phyloP scores from a whole-genome alignment of 2,797 vertebrate genomes.

The Scomberomorus guttatus region DNA sequence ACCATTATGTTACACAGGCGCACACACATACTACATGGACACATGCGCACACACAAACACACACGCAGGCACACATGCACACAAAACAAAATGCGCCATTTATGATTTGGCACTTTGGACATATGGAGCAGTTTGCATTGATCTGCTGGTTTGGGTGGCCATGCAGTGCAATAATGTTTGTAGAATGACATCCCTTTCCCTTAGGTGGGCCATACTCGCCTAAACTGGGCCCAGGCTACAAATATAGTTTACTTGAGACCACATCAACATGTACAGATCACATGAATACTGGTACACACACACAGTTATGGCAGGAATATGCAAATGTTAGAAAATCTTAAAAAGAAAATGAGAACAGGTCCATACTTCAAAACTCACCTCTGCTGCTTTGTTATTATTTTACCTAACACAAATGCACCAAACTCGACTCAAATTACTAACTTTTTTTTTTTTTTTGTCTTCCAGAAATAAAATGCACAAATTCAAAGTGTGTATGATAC shows the following conservation, averaged over 20 bases:
- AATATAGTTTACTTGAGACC: conserved; percentile 73
- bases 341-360: conserved; percentile 50
- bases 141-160: conserved; percentile 86
- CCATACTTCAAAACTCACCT: conserved; percentile 54
- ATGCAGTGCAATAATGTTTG: conserved; percentile 81
- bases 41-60: conserved; percentile 24
- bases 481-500: conserved; percentile 39
- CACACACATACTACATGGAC: conserved; percentile 54
- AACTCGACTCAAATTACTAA: conserved; percentile 53
- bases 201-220: conserved; percentile 55
- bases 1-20: conserved; percentile 79
- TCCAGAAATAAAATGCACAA: conserved; percentile 35
- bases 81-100: conserved; percentile 70
- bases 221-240: conserved; percentile 71
- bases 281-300: conserved; percentile 68
- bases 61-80: conserved; percentile 36
- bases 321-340: conserved; percentile 71
- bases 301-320: conserved; percentile 81
- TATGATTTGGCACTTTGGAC: conserved; percentile 88
- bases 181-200: conserved; percentile 75
- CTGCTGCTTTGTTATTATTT: conserved; percentile 67
- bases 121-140: conserved; percentile 85
- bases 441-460: conserved; percentile 2
- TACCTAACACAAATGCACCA: conserved; percentile 58
- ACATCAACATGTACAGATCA: conserved; percentile 74